A percentile compares a stretch with the other conserved stretches of the same genome.
Evolutionary conservation across 2,113 vertebrate species (phyloP).

Genomic region (Salvelinus sp.): DNA sequence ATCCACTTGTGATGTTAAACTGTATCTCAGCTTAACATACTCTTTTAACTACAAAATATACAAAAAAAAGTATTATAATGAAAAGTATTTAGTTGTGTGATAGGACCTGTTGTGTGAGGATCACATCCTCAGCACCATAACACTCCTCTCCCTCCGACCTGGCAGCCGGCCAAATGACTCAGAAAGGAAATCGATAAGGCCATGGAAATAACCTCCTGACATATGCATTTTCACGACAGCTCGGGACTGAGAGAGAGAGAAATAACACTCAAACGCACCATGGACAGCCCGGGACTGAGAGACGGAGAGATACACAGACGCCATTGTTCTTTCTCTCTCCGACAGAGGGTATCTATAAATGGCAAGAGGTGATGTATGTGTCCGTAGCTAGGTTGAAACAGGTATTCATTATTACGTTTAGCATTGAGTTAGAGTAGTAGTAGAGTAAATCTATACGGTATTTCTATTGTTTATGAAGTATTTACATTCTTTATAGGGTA

Average conservation of each 20-base stretch:
- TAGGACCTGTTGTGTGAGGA: neutral
- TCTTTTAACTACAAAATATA: no score
- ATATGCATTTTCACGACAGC: slow-evolving; percentile 38
- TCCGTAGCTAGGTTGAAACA: neutral
- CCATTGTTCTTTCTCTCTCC: neutral
- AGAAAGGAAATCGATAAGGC: slow-evolving; percentile 37
- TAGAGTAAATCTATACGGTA: neutral
- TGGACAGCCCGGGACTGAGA: neutral
- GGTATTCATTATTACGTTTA: slow-evolving; percentile 1
- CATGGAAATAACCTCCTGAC: slow-evolving; percentile 25
- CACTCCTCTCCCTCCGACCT: neutral
- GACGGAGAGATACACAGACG: no score
- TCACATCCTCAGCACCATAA: neutral
- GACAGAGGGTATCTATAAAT: neutral
- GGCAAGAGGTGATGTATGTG: neutral
- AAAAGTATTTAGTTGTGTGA: neutral
- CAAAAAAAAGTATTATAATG: neutral
- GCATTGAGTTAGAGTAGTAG: neutral
- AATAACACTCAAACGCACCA: slow-evolving; percentile 1
- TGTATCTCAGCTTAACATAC: no score
- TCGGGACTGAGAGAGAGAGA: neutral
- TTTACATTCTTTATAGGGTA: no score
- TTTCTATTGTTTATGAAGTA: no score
- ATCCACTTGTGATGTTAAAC: no score
- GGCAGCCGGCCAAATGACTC: slow-evolving; percentile 8